phyloP scores from a whole-genome alignment of 1,140 invertebrate species.

The Pseudoatta argentina region DNA sequence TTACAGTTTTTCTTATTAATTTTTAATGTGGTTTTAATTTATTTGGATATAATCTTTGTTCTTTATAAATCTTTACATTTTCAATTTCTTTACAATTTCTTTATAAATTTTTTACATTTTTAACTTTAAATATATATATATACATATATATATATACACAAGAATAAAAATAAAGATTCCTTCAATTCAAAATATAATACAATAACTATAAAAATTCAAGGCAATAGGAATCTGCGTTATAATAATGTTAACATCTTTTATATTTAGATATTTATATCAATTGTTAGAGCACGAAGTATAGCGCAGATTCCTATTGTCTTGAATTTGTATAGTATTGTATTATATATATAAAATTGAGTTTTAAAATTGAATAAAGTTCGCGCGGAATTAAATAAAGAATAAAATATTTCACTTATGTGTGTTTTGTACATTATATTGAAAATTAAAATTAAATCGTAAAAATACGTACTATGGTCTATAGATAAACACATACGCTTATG shows the following conservation, averaged over 20 bases:
- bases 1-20: background rate
- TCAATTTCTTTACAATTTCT: too few relatives aligned
- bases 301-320: too few relatives aligned
- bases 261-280: too few relatives aligned
- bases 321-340: too few relatives aligned
- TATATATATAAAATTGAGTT: background rate
- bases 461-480: background rate
- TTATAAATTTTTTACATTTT: background rate
- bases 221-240: too few relatives aligned
- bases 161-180: too few relatives aligned
- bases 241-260: too few relatives aligned
- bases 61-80: too few relatives aligned
- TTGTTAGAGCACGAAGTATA: too few relatives aligned
- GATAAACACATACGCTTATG: slow-evolving; percentile 5
- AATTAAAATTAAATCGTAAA: background rate
- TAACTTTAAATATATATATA: background rate
- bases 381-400: background rate
- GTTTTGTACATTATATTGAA: background rate
- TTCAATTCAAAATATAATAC: too few relatives aligned
- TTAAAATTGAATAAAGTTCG: background rate
- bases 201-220: too few relatives aligned
- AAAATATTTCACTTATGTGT: slow-evolving; percentile 1
- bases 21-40: background rate
- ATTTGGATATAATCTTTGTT: background rate
- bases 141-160: too few relatives aligned